Evolutionary conservation across 2,888 invertebrate genomes (phyloP).

Genomic region (Zaprionus obscuricornis): DNA sequence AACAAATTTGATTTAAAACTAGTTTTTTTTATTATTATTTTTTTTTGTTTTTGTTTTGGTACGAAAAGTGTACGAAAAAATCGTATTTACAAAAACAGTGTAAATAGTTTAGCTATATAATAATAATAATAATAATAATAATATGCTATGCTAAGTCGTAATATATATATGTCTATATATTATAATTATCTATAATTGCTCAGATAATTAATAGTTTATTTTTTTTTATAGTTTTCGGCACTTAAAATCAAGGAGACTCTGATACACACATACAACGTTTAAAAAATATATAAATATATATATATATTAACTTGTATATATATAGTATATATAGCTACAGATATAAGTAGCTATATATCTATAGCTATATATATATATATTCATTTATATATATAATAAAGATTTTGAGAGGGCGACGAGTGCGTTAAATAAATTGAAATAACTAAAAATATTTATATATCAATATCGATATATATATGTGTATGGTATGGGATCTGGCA

Average conservation of each 20-base stretch:
- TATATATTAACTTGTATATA: slow-evolving; percentile 41
- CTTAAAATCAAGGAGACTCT: slow-evolving; percentile 74
- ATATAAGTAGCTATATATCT: slow-evolving; percentile 22
- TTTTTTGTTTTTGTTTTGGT: slow-evolving; percentile 36
- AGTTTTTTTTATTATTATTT: too few relatives aligned
- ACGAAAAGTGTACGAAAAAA: slow-evolving; percentile 55
- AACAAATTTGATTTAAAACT: too few relatives aligned
- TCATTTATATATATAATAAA: slow-evolving; percentile 30
- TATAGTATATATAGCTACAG: slow-evolving; percentile 4
- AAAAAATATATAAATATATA: slow-evolving; percentile 34
- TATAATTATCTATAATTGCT: too few relatives aligned
- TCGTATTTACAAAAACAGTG: slow-evolving; percentile 49
- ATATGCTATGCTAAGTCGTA: too few relatives aligned
- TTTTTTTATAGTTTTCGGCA: slow-evolving; percentile 53
- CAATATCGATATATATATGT: slow-evolving; percentile 16
- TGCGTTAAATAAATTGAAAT: slow-evolving; percentile 17
- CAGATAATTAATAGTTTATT: neutral
- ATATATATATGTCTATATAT: slow-evolving; percentile 7
- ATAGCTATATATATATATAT: slow-evolving; percentile 17
- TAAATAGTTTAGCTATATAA: slow-evolving; percentile 40
- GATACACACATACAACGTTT: slow-evolving; percentile 30
- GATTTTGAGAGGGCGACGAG: slow-evolving; percentile 27
- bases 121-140: slow-evolving; percentile 32
- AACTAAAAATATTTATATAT: slow-evolving; percentile 15
- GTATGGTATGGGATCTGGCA: neutral